Percentiles rank a stretch among this genome's conserved stretches.
Conservation (phyloP, 2,888 invertebrate genomes). For the Polylopha cassiicola region DNA sequence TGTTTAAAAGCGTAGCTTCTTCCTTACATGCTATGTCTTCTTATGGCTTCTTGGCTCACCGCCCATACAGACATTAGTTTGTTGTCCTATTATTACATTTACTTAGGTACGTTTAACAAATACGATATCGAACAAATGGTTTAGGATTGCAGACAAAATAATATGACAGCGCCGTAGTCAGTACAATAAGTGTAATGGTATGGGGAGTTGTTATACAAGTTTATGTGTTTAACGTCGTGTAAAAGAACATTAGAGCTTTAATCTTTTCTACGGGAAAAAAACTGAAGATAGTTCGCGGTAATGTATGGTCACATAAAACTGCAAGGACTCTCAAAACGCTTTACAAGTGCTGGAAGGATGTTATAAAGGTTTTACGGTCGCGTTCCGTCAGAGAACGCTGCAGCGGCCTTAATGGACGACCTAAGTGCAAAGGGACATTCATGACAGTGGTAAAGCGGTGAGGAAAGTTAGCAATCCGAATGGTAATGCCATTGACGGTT, state of each 20-base stretch:
- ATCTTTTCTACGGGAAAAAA: slow-evolving; percentile 7
- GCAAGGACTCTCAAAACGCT: slow-evolving; percentile 67
- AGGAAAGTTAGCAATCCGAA: slow-evolving; percentile 43
- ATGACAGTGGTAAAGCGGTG: slow-evolving; percentile 51
- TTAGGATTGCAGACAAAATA: too few relatives aligned
- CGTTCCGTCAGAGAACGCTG: slow-evolving; percentile 70
- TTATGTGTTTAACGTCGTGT: too few relatives aligned
- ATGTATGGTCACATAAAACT: slow-evolving; percentile 64
- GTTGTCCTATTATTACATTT: slow-evolving; percentile 42
- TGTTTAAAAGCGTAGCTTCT: slow-evolving; percentile 39
- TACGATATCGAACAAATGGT: slow-evolving; percentile 31
- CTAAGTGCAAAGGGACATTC: slow-evolving; percentile 76
- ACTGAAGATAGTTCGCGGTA: slow-evolving; percentile 47
- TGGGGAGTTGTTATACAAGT: too few relatives aligned
- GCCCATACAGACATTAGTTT: slow-evolving; percentile 39
- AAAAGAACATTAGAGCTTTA: too few relatives aligned
- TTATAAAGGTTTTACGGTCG: slow-evolving; percentile 75
- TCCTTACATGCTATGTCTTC: too few relatives aligned
- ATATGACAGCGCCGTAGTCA: too few relatives aligned
- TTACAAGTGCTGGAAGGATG: slow-evolving; percentile 76
- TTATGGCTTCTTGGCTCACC: slow-evolving; percentile 46
- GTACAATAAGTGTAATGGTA: too few relatives aligned
- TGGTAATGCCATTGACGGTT: slow-evolving; percentile 43
- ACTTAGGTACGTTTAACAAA: slow-evolving; percentile 36
- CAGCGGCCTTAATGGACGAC: slow-evolving; percentile 73